A percentile compares a stretch with the other conserved stretches of the same genome.
Conservation (phyloP, 2,888 invertebrate genomes). For the Ypsolopha sequella region DNA sequence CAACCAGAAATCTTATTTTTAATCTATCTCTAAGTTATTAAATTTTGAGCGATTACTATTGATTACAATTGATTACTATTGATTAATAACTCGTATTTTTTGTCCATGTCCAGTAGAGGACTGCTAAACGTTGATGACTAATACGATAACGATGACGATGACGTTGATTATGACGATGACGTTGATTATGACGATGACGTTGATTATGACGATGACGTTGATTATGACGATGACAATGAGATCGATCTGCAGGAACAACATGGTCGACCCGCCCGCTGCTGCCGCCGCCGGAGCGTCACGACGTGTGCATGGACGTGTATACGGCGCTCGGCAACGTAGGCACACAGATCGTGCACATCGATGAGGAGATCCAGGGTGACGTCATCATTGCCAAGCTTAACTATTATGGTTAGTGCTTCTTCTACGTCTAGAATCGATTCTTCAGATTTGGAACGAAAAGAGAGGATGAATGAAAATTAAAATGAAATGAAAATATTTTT, state of each 20-base stretch:
- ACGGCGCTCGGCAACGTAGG: constrained; percentile 71
- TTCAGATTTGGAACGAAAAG: too few species aligned
- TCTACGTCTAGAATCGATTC: neutral
- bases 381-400: constrained; percentile 55
- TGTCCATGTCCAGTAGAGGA: too few species aligned
- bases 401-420: constrained; percentile 37
- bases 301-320: constrained; percentile 47
- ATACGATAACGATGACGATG: neutral
- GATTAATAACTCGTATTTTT: too few species aligned
- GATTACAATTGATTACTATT: too few species aligned
- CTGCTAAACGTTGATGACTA: too few species aligned
- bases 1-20: too few species aligned
- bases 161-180: neutral
- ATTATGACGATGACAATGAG: neutral
- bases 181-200: too few species aligned
- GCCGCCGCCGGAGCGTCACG: constrained; percentile 36
- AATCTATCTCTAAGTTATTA: too few species aligned
- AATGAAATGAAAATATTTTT: too few species aligned
- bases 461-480: too few species aligned
- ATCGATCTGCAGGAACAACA: constrained; percentile 19
- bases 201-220: neutral
- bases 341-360: constrained; percentile 65
- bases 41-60: too few species aligned
- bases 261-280: constrained; percentile 43
- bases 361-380: constrained; percentile 52